Conservation (phyloP, 2,888 invertebrate species). For the Adelphocoris suturalis region DNA sequence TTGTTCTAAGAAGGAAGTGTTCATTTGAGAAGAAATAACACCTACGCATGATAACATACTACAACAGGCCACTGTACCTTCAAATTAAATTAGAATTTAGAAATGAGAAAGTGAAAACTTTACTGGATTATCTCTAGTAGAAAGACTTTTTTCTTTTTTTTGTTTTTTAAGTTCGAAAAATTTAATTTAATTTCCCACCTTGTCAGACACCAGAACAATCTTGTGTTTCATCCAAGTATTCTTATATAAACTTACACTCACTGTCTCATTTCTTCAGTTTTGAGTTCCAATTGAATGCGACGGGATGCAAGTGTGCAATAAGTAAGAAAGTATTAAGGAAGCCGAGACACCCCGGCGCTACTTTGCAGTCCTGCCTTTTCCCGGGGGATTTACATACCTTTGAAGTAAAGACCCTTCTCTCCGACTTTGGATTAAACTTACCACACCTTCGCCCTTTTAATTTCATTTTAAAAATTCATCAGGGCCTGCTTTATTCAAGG, state of each 20-base stretch:
- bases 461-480: constrained; percentile 67
- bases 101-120: too few species aligned
- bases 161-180: neutral
- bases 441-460: constrained; percentile 62
- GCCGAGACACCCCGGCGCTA: constrained; percentile 29
- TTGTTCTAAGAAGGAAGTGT: too few species aligned
- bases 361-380: constrained; percentile 53
- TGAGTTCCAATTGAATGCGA: neutral
- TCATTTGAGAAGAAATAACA: too few species aligned
- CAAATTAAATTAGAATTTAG: too few species aligned
- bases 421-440: constrained; percentile 56
- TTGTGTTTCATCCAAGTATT: neutral
- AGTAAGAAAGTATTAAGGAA: constrained; percentile 43
- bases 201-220: neutral
- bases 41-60: too few species aligned
- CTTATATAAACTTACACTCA: neutral
- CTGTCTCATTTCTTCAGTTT: neutral
- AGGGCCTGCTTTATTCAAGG: constrained; percentile 56
- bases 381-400: constrained; percentile 55
- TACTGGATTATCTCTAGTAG: too few species aligned
- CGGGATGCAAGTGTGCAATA: constrained; percentile 32
- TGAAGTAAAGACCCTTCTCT: constrained; percentile 48
- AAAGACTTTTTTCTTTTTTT: too few species aligned
- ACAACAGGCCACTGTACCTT: too few species aligned
- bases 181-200: constrained; percentile 7